phyloP scores from a whole-genome alignment of 2,888 invertebrate species.

The Papilio gigon region DNA sequence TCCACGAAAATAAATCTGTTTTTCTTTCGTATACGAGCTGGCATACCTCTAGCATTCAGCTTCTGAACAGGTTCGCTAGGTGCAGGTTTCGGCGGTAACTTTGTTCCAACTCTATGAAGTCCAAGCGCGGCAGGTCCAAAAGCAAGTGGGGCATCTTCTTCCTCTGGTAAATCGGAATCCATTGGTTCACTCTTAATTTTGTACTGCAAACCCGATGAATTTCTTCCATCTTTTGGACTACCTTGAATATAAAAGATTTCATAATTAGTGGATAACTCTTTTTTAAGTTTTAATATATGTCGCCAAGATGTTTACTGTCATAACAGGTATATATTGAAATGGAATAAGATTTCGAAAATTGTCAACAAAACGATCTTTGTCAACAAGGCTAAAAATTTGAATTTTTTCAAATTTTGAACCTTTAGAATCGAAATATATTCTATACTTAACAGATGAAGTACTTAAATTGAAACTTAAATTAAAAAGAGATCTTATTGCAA shows the following conservation, averaged over 20 bases:
- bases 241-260: conserved; percentile 57
- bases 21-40: conserved; percentile 93
- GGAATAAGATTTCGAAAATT: conserved; percentile 41
- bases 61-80: conserved; percentile 90
- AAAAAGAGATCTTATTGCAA: conserved; percentile 44
- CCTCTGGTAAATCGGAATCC: conserved; percentile 85
- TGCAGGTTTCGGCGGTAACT: conserved; percentile 86
- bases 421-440: conserved; percentile 55
- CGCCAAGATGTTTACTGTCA: conserved; percentile 7
- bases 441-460: conserved; percentile 42
- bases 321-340: conserved; percentile 40
- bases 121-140: conserved; percentile 91
- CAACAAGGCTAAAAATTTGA: conserved; percentile 75
- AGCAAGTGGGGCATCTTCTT: conserved; percentile 86
- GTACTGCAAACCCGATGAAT: conserved; percentile 59
- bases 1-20: conserved; percentile 95
- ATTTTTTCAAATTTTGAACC: conserved; percentile 82
- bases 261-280: conserved; percentile 36
- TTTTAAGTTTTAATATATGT: conserved; percentile 27
- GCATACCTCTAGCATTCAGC: conserved; percentile 93
- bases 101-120: conserved; percentile 90
- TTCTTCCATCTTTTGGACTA: conserved; percentile 62
- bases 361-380: conserved; percentile 51
- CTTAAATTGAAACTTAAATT: conserved; percentile 48
- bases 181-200: conserved; percentile 83